phyloP scores from a whole-genome alignment of 2,888 invertebrate genomes.

The Bombylius discolor region DNA sequence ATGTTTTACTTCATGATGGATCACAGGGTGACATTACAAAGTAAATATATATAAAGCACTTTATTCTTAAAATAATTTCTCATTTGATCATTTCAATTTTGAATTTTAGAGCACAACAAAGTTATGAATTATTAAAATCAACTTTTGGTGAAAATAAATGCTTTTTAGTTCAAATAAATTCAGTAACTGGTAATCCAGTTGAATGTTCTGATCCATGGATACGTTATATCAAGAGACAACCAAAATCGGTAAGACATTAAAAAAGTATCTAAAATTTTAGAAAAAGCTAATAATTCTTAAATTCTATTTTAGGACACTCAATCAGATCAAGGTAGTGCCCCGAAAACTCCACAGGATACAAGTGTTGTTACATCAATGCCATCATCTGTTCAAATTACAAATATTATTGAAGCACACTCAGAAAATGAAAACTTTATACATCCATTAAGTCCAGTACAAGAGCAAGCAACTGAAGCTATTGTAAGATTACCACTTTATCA shows the following conservation, averaged over 20 bases:
- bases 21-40: constrained; percentile 52
- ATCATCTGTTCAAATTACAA: constrained; percentile 29
- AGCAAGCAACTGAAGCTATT: constrained; percentile 45
- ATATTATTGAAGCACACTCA: constrained; percentile 17
- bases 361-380: constrained; percentile 36
- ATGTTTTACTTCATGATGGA: constrained; percentile 79
- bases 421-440: constrained; percentile 43
- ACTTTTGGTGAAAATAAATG: constrained; percentile 79
- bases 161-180: constrained; percentile 83
- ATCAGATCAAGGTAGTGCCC: constrained; percentile 40
- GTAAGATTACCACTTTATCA: constrained; percentile 18
- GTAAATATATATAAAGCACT: constrained; percentile 37
- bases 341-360: constrained; percentile 44
- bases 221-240: constrained; percentile 54
- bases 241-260: constrained; percentile 36
- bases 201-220: constrained; percentile 76
- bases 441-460: constrained; percentile 61
- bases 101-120: constrained; percentile 56
- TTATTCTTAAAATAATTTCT: too few species aligned
- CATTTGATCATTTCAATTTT: too few species aligned
- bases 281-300: neutral
- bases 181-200: constrained; percentile 47
- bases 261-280: neutral
- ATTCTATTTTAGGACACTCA: constrained; percentile 20
- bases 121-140: constrained; percentile 73